Evolutionary conservation across 2,797 vertebrate genomes (phyloP).

Genomic region (Coilia nasus): DNA sequence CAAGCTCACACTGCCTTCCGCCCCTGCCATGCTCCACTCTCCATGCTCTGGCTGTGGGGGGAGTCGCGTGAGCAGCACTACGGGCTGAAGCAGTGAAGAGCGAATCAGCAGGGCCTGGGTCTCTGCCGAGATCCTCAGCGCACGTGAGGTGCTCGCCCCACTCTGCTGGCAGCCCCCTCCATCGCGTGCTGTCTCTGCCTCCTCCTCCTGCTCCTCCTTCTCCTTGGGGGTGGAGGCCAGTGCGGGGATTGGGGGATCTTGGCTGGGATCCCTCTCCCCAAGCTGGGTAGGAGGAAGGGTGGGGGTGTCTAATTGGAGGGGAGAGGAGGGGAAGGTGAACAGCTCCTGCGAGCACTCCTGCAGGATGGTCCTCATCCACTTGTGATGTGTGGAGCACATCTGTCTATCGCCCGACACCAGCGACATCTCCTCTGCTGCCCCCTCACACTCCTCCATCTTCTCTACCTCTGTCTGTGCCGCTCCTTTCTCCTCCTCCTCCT

Average conservation of each 20-base stretch:
- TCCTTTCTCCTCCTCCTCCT: not conserved
- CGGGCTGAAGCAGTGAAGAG: constrained; percentile 64
- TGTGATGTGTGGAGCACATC: constrained; percentile 74
- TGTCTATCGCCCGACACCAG: constrained; percentile 47
- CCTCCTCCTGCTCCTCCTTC: too few relatives aligned
- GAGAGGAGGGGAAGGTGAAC: constrained; percentile 30
- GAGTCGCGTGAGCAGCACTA: constrained; percentile 66
- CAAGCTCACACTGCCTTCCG: not conserved
- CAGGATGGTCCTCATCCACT: constrained; percentile 74
- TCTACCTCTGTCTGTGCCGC: constrained; percentile 28
- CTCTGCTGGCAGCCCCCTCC: not conserved
- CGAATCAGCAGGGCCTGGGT: constrained; percentile 57
- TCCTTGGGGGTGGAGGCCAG: constrained; percentile 11
- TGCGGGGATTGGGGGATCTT: not conserved
- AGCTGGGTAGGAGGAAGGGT: constrained; percentile 40
- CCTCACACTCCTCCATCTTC: constrained; percentile 19
- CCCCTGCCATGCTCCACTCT: not conserved
- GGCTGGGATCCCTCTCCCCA: not conserved
- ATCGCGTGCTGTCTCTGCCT: not conserved
- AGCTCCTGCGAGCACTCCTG: constrained; percentile 66
- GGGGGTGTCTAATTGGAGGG: not conserved
- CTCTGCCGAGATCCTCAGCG: constrained; percentile 49
- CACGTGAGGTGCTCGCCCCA: not conserved
- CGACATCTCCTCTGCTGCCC: not conserved
- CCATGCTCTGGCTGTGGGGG: constrained; percentile 11